Base-by-base conservation (phyloP, 2,797 vertebrate genomes). In the Lepus oiostolus region DNA sequence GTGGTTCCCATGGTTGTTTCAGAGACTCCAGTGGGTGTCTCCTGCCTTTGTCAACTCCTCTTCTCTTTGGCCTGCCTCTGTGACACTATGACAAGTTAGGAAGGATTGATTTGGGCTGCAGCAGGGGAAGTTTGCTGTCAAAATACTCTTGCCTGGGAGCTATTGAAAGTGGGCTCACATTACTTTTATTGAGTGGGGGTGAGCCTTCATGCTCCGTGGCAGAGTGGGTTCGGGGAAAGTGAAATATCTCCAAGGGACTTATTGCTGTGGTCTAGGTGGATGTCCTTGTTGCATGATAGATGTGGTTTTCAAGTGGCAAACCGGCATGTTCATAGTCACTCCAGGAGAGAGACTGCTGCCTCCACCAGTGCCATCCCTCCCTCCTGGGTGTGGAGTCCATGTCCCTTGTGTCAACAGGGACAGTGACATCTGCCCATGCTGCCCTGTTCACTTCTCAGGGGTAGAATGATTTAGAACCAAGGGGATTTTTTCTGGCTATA, bases 241-340 rank as follows among this genome's bases (percentile, higher is more conserved):
- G 9, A n/a, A 42, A 2, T 65, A 9, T 60, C 75, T 71, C 54
- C 1, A 1, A 8, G n/a, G 58, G 7, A 21, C 28, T 93, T 24
- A 7, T n/a, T 21, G 28, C 72, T 50, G 35, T 16, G 54, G 75
- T 47, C 65, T 54, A 5, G 17, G 28, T 38, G 22, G 32, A 50
- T 1, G 2, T n/a, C 32, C 50, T 72, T 19, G 6, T 30, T 4
- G 4, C 50, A 0, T 13, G 32, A 9, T 7, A 12, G 30, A 21
- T 67, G 16, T 22, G 26, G 32, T 26, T 17, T 58, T 86, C 67
- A 24, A 16, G 28, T 5, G 28, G 16, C 30, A 6, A 14, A 26
- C 0, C 0, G 24, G 21, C 1, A 0, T 1, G 0, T 22, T 19
- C 12, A 2, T 7, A 10, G 38, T 83, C n/a, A 22, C 42, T 54